Evolutionary conservation across 2,797 vertebrate genomes (phyloP).

Genomic region (Parauchenoglanis punctatus): DNA sequence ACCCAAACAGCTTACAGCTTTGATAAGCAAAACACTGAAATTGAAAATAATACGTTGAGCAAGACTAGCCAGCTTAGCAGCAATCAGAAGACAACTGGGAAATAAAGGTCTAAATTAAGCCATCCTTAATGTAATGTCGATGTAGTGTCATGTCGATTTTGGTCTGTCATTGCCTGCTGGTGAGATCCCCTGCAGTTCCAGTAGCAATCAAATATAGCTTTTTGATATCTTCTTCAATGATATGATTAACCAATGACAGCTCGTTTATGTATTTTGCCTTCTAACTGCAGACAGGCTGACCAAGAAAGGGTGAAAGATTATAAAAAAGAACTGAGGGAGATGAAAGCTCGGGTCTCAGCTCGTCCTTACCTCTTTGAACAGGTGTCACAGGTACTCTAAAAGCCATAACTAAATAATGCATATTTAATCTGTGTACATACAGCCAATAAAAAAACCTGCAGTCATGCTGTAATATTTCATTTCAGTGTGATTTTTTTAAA

Average conservation of each 20-base stretch:
- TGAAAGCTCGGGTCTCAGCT: conserved; percentile 83
- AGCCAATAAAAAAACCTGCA: neutral
- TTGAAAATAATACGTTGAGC: neutral
- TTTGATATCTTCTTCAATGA: neutral
- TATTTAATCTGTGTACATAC: neutral
- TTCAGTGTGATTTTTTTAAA: neutral
- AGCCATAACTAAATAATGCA: conserved; percentile 14
- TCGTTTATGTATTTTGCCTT: conserved; percentile 52
- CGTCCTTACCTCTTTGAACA: conserved; percentile 92
- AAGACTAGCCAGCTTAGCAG: neutral
- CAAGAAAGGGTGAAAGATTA: conserved; percentile 86
- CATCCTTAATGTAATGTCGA: neutral
- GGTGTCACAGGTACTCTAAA: conserved; percentile 83
- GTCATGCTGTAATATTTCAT: neutral
- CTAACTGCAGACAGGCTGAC: conserved; percentile 80
- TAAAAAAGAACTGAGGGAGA: conserved; percentile 85
- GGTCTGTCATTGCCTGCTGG: neutral
- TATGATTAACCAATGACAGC: neutral
- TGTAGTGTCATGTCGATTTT: neutral
- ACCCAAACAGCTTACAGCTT: neutral
- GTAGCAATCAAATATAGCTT: neutral
- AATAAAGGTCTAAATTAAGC: neutral
- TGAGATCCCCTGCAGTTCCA: neutral
- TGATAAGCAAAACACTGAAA: neutral
- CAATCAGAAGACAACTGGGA: neutral